Evolutionary conservation across 2,888 invertebrate genomes (phyloP).

Genomic region (Tenthredo distinguenda): DNA sequence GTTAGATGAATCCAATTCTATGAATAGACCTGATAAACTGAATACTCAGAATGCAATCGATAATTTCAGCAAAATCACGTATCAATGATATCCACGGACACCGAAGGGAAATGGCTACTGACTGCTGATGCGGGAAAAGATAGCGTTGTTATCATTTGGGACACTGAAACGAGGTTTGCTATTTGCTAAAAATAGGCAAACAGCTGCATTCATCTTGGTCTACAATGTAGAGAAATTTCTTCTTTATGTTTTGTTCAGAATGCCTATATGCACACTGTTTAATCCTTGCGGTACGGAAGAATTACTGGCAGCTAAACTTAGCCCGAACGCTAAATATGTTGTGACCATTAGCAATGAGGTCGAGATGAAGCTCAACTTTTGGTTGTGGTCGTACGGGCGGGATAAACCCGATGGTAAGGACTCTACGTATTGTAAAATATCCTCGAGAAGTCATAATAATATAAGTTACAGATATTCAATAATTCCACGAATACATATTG

Average conservation of each 20-base stretch:
- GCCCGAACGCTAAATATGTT: constrained; percentile 81
- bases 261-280: constrained; percentile 81
- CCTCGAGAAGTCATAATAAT: background rate
- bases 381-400: constrained; percentile 82
- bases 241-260: constrained; percentile 65
- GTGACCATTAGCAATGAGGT: constrained; percentile 80
- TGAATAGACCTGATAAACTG: background rate
- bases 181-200: background rate
- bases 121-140: constrained; percentile 82
- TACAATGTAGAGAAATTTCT: background rate
- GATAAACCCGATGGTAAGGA: constrained; percentile 80
- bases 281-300: constrained; percentile 78
- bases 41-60: constrained; percentile 22
- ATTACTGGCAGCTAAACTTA: constrained; percentile 79
- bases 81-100: constrained; percentile 79
- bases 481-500: background rate
- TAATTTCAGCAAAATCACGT: constrained; percentile 80
- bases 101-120: constrained; percentile 81
- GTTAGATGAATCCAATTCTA: constrained; percentile 78
- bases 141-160: constrained; percentile 82
- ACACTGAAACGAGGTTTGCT: constrained; percentile 74
- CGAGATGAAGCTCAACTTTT: constrained; percentile 80
- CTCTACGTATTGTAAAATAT: background rate
- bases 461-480: background rate
- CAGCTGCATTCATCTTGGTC: background rate